Base-by-base conservation (phyloP, 2,797 vertebrate genomes). In the Phyllotis vaccarum region DNA sequence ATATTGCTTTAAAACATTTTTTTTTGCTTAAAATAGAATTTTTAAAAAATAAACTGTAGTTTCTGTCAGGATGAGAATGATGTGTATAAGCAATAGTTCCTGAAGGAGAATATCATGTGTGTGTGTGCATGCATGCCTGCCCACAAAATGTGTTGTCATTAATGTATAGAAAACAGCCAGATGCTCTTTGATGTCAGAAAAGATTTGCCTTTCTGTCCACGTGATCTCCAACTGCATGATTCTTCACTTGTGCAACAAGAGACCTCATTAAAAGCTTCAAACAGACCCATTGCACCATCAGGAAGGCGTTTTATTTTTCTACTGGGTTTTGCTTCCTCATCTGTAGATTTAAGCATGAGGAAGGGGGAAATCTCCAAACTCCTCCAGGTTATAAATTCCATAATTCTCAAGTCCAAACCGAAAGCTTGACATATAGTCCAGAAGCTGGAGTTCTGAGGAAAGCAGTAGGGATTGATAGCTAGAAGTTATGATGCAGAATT, bases 51-150 rank as follows among this genome's bases (percentile, higher is more conserved):
- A 46, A 89, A 27, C 3, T 82, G 16, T 85, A 91, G 40, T 94
- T 96, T 94, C 34, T 90, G 83, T 82, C 40, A 80, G 31, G 64
- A 93, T 89, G 24, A 76, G 34, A 90, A 79, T 90, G 70, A 86
- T 54, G 93, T 70, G 34, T 85, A 80, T 56, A 66, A 34, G 54
- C 72, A 60, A 75, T 40, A 54, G 6, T 95, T 81, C n/a, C 82
- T 89, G 93, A 94, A 86, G 52, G 40, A 86, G 29, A 17, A 60
- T 62, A 64, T 43, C 88, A 54, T 80, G 13, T 14, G 34, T 79
- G 34, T 79, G 21, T 54, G 22, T 82, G 56, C 19, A 2, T 37
- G 54, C 22, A 83, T 5, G 2, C 5, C 0, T 56, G 9, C 9
- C 5, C 19, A 72, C 19, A 29, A 81, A 29, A 43, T 43, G 9